Evolutionary conservation across 1,140 invertebrate species (phyloP).

Genomic region (Halotydeus destructor): DNA sequence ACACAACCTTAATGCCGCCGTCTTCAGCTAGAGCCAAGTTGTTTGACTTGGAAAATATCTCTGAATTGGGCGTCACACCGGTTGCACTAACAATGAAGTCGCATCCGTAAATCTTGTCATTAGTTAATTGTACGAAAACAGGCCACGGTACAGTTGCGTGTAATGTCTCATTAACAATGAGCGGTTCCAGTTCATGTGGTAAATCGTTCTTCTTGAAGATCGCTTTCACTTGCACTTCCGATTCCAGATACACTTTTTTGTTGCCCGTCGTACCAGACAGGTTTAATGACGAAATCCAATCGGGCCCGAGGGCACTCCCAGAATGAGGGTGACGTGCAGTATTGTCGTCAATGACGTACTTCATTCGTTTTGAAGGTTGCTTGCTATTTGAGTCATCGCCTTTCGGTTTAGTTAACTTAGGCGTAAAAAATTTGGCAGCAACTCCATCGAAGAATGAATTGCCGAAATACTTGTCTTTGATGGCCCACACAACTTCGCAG

Average conservation of each 20-base stretch:
- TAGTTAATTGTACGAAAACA: slow-evolving; percentile 47
- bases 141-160: too few relatives aligned
- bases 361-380: slow-evolving; percentile 22
- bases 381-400: background rate
- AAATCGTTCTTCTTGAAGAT: slow-evolving; percentile 14
- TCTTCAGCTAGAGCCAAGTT: slow-evolving; percentile 39
- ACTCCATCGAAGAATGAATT: slow-evolving; percentile 84
- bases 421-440: slow-evolving; percentile 78
- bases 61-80: slow-evolving; percentile 50
- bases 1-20: slow-evolving; percentile 26
- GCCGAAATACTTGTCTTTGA: slow-evolving; percentile 77
- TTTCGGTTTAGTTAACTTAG: slow-evolving; percentile 23
- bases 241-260: slow-evolving; percentile 34
- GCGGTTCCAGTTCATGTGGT: background rate
- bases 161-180: too few relatives aligned
- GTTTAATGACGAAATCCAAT: too few relatives aligned
- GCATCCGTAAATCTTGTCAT: slow-evolving; percentile 50
- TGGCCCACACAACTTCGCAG: slow-evolving; percentile 71
- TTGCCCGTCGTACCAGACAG: too few relatives aligned
- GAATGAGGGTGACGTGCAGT: slow-evolving; percentile 7
- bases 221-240: slow-evolving; percentile 42
- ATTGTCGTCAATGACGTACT: slow-evolving; percentile 22
- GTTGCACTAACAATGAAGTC: slow-evolving; percentile 90
- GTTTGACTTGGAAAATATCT: slow-evolving; percentile 22
- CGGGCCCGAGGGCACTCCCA: slow-evolving; percentile 80